These are phyloP conservation scores for Pseudopleuronectes americanus DNA, from an alignment of 2,797 vertebrate species.

Conservation along the genomic window DNA sequence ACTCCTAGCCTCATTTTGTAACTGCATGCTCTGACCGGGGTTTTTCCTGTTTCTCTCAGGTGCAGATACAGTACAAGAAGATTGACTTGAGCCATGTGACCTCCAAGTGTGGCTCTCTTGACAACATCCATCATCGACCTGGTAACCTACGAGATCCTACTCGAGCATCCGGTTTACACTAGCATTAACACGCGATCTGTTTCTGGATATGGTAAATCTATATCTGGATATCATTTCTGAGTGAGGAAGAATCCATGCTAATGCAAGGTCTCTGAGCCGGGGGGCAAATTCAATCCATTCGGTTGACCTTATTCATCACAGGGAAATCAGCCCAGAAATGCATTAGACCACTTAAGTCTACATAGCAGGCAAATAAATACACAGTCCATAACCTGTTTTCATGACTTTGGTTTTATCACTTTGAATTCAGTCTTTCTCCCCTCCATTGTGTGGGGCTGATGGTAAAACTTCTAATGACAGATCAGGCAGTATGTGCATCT, in stretches of 20 bases:
- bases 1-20: no score
- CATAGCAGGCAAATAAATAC: no score
- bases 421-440: not conserved
- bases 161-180: no score
- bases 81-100: slow-evolving; percentile 98
- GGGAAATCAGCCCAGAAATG: not conserved
- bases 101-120: slow-evolving; percentile 97
- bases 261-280: no score
- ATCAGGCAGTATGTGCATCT: not conserved
- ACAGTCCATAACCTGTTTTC: no score
- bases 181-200: no score
- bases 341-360: not conserved
- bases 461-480: not conserved
- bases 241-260: no score
- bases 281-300: no score
- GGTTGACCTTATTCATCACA: no score
- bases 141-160: slow-evolving; percentile 78
- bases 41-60: slow-evolving; percentile 75
- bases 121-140: slow-evolving; percentile 98
- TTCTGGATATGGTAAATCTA: no score
- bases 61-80: slow-evolving; percentile 98
- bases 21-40: slow-evolving; percentile 23
- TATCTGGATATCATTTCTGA: no score
- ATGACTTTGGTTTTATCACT: no score
- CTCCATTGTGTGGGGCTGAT: not conserved